These are phyloP conservation scores for Ectemnius continuus DNA, from an alignment of 2,888 invertebrate species.

Conservation along the genomic window DNA sequence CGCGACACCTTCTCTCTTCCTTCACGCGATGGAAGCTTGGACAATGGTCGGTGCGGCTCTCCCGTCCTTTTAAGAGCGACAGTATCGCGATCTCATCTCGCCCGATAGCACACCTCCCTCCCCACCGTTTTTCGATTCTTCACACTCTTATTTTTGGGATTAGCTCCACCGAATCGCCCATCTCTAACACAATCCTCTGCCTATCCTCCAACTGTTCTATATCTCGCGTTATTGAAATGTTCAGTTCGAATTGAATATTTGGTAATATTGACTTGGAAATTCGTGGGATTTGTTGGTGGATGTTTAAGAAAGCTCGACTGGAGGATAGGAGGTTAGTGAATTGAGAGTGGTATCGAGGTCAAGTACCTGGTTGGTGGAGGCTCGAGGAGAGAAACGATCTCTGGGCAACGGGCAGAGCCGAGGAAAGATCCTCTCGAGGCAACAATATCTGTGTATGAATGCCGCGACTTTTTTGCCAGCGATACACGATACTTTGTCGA, in stretches of 20 bases:
- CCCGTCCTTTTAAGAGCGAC: conserved; percentile 53
- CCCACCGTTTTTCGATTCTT: conserved; percentile 8
- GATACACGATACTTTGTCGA: conserved; percentile 69
- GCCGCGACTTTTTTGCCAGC: conserved; percentile 59
- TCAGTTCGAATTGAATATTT: too few species aligned
- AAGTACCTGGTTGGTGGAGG: too few species aligned
- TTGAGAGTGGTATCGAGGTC: too few species aligned
- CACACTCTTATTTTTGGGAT: conserved; percentile 46
- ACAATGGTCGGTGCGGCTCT: conserved; percentile 52
- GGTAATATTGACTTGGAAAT: too few species aligned
- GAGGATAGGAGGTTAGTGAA: too few species aligned
- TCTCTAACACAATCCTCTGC: not conserved
- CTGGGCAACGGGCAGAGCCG: not conserved
- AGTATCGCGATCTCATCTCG: conserved; percentile 62
- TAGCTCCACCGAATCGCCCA: conserved; percentile 3
- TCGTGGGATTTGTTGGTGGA: too few species aligned
- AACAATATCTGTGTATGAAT: conserved; percentile 60
- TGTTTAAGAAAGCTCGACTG: too few species aligned
- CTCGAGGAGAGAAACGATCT: too few species aligned
- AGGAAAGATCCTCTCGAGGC: conserved; percentile 44
- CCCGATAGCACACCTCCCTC: conserved; percentile 35
- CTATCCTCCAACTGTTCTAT: not conserved
- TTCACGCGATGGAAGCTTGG: conserved; percentile 53
- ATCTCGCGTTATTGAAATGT: too few species aligned
- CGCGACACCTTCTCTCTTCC: conserved; percentile 53